Base-by-base conservation (phyloP, 2,113 vertebrate genomes). In the Oriolus oriolus region DNA sequence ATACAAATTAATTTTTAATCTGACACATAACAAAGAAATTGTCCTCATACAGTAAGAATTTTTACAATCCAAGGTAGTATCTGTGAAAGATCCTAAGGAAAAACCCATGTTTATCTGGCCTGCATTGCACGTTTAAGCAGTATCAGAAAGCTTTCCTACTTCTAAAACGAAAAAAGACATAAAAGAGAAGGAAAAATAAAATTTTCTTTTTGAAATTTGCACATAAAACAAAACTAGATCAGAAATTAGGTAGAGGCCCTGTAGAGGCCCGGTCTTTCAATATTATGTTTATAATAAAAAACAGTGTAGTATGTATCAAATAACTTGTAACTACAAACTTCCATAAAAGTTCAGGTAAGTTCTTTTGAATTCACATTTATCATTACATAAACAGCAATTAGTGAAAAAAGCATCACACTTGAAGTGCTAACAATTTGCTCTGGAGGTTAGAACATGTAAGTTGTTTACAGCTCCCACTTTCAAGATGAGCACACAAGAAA, bases 311-410 rank as follows among this genome's bases (percentile, higher is more conserved):
- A 50, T 9, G 9, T 13, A 86, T 47, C 16, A 81, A 90, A 33
- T 69, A 6, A 61, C 71, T 45, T 74, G 4, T 41, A 94, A 50
- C 19, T 61, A 37, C 13, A 53, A 59, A 41, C 3, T 68, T 45
- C 31, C 56, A 53, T 12, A 45, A 42, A 53, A 60, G 54, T 65
- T 63, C 44, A 86, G 68, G 10, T 31, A 56, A 84, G 12, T 66
- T 82, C 35, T 52, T 88, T 28, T 7, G 3, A 81, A 79, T 71
- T 80, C 39, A 23, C 16, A 73, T 74, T 71, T 66, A 15, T 14
- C 24, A 68, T 41, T 66, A 78, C 18, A 77, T 53, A 90, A 94
- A 73, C 59, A 83, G 28, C 39, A 91, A 71, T 71, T 88, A 77
- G 68, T 61, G 47, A 28, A 57, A 49, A 49, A 90, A 76, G 10